Evolutionary conservation across 2,797 vertebrate genomes (phyloP).

Genomic region (Gymnothorax javanicus): DNA sequence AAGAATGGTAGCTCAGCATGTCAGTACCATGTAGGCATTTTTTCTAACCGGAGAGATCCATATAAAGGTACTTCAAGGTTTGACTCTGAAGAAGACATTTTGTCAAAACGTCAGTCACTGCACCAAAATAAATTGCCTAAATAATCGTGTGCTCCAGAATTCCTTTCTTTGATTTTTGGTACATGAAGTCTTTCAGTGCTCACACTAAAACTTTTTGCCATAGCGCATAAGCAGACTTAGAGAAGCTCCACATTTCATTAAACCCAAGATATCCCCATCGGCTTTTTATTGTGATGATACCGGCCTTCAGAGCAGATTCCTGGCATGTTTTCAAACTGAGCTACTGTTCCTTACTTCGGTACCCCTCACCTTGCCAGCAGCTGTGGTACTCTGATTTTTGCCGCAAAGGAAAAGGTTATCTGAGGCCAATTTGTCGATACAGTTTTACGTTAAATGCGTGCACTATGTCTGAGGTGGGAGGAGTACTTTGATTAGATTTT

Average conservation of each 20-base stretch:
- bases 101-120: no score
- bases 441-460: neutral
- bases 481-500: neutral
- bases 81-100: no score
- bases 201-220: neutral
- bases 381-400: neutral
- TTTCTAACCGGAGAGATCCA: neutral
- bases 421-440: neutral
- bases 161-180: no score
- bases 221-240: neutral
- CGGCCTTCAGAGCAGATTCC: neutral
- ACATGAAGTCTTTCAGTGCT: neutral
- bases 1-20: slow-evolving; percentile 49
- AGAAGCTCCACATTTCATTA: neutral
- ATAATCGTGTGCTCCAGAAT: no score
- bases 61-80: no score
- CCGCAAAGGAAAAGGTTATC: neutral
- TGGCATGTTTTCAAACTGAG: slow-evolving; percentile 2
- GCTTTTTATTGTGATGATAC: neutral
- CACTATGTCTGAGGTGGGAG: neutral
- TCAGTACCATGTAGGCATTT: slow-evolving; percentile 26
- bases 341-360: neutral
- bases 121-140: no score
- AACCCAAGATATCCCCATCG: neutral
- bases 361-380: neutral